Evolutionary conservation across 2,888 invertebrate species (phyloP).

Genomic region (Cantharis rufa): DNA sequence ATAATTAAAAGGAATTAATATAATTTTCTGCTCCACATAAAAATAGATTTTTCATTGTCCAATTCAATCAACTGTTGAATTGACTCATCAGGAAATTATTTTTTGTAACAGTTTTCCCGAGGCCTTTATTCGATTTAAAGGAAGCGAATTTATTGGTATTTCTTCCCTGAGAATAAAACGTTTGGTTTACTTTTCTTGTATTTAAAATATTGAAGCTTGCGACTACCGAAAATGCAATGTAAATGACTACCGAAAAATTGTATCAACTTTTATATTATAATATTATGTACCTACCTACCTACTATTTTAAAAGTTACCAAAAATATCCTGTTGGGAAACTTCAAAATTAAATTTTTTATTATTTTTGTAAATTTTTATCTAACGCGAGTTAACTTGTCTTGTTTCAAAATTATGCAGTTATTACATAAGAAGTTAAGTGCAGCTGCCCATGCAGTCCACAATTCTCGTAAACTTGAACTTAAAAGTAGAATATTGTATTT

Average conservation of each 20-base stretch:
- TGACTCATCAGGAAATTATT: background rate
- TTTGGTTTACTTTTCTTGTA: background rate
- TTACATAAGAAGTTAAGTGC: background rate
- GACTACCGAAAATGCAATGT: background rate
- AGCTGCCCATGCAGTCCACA: background rate
- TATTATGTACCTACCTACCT: too few relatives aligned
- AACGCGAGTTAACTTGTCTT: too few relatives aligned
- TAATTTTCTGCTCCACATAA: background rate
- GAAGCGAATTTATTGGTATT: background rate
- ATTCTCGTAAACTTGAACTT: background rate
- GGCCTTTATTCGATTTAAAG: background rate
- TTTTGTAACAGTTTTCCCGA: background rate
- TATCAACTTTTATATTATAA: too few relatives aligned
- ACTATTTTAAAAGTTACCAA: background rate
- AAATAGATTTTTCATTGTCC: background rate
- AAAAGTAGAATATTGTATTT: background rate
- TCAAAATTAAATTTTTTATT: background rate
- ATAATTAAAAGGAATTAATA: background rate
- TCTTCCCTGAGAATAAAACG: background rate
- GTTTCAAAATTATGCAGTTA: background rate
- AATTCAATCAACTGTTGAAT: background rate
- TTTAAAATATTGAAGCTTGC: background rate
- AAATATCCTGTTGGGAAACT: background rate
- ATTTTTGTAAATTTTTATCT: too few relatives aligned
- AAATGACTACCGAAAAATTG: too few relatives aligned